A percentile compares a stretch with the other conserved stretches of the same genome.
phyloP scores from a whole-genome alignment of 2,113 vertebrate genomes.

The Bolborhynchus lineola region DNA sequence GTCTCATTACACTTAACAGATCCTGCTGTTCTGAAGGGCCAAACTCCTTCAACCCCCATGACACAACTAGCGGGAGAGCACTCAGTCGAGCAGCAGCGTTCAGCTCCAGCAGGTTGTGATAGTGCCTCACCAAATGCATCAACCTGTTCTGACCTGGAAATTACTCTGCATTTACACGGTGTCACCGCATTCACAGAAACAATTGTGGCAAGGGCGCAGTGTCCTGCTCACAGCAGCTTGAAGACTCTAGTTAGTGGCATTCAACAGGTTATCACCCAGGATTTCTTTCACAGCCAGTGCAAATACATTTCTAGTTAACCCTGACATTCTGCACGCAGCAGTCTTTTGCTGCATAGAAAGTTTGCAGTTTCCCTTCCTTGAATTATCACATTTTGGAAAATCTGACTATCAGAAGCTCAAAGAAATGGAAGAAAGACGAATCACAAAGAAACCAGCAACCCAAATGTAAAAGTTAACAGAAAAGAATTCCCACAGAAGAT shows the following conservation, averaged over 20 bases:
- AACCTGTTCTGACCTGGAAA: conserved; percentile 2
- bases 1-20: conserved; percentile 38
- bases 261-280: conserved; percentile 6
- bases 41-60: not conserved
- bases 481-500: not conserved
- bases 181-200: not conserved
- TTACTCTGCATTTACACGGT: not conserved
- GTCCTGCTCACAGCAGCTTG: not conserved
- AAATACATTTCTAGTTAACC: not conserved
- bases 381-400: not conserved
- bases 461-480: not conserved
- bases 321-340: not conserved
- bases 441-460: not conserved
- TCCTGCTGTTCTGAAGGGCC: not conserved
- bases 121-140: not conserved
- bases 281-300: not conserved
- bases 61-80: not conserved
- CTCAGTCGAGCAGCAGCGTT: not conserved
- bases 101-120: not conserved
- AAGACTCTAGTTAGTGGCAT: not conserved
- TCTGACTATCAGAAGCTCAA: not conserved
- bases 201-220: not conserved
- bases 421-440: not conserved
- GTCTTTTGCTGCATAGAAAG: not conserved
- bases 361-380: not conserved